Percentiles rank a stretch among this genome's conserved stretches.
These are phyloP conservation scores for Macaria liturata DNA, from an alignment of 2,888 invertebrate genomes.

Conservation along the genomic window DNA sequence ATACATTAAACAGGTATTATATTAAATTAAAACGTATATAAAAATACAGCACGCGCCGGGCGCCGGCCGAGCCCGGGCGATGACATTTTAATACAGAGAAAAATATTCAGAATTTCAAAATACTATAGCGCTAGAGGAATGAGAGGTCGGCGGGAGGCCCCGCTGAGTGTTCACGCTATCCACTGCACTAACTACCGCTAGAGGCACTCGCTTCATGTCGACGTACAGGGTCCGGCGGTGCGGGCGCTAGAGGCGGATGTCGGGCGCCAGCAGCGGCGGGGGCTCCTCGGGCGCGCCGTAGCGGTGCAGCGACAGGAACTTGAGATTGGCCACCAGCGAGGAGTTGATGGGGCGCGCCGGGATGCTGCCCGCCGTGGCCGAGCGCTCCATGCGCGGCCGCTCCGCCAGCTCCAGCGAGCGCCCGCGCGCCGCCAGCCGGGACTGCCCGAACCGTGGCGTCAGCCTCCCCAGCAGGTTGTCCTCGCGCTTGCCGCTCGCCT, in stretches of 20 bases:
- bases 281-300: slow-evolving; percentile 54
- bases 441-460: slow-evolving; percentile 75
- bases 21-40: slow-evolving; percentile 53
- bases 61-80: slow-evolving; percentile 57
- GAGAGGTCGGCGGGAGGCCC: slow-evolving; percentile 55
- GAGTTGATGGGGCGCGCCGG: slow-evolving; percentile 68
- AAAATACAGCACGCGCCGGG: slow-evolving; percentile 56
- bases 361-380: slow-evolving; percentile 68
- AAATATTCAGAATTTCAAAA: slow-evolving; percentile 58
- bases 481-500: slow-evolving; percentile 53
- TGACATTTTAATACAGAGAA: slow-evolving; percentile 38
- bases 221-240: slow-evolving; percentile 37
- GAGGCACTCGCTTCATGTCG: slow-evolving; percentile 70
- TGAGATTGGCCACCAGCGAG: slow-evolving; percentile 69
- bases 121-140: slow-evolving; percentile 74
- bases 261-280: slow-evolving; percentile 35
- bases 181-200: slow-evolving; percentile 50
- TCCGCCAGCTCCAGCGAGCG: slow-evolving; percentile 70
- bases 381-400: slow-evolving; percentile 66
- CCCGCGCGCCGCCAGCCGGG: slow-evolving; percentile 68
- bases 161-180: slow-evolving; percentile 76
- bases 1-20: slow-evolving; percentile 40
- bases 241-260: slow-evolving; percentile 43
- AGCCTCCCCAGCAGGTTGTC: slow-evolving; percentile 72
- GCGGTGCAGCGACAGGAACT: slow-evolving; percentile 74